These are phyloP conservation scores for Regulus satrapa DNA, from an alignment of 2,113 vertebrate species.

Conservation along the genomic window DNA sequence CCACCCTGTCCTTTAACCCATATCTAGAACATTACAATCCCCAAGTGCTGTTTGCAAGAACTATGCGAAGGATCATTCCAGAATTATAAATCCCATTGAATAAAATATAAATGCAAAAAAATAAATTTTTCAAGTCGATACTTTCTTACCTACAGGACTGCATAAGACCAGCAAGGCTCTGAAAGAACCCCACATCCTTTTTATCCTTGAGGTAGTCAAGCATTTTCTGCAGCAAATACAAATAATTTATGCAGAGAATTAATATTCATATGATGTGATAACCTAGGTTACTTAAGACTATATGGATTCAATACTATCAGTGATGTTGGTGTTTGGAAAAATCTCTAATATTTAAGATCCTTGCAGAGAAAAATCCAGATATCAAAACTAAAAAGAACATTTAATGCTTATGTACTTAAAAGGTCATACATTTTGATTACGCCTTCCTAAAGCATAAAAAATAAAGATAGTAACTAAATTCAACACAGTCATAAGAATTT, in stretches of 20 bases:
- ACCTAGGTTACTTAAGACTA: not conserved
- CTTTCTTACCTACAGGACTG: constrained; percentile 90
- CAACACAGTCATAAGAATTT: not conserved
- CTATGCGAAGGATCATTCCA: not conserved
- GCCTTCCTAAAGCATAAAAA: not conserved
- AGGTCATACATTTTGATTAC: not conserved
- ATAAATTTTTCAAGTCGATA: not conserved
- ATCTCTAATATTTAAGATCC: not conserved
- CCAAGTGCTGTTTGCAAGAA: not conserved
- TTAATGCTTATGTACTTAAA: not conserved
- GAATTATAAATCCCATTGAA: not conserved
- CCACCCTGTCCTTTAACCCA: not conserved
- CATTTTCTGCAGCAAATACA: constrained; percentile 86
- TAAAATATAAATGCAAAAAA: not conserved
- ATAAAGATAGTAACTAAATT: not conserved
- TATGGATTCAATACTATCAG: not conserved
- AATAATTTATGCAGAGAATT: not conserved
- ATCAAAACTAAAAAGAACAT: not conserved
- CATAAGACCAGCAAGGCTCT: constrained; percentile 94
- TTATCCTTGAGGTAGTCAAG: constrained; percentile 96
- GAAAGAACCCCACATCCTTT: constrained; percentile 96
- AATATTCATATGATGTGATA: not conserved
- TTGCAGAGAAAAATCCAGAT: not conserved
- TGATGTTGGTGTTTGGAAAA: not conserved
- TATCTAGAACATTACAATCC: not conserved